Evolutionary conservation across 2,888 invertebrate genomes (phyloP), one percentile per base, ranked within the genome.

Genomic region (Cheilosia vulpina): DNA sequence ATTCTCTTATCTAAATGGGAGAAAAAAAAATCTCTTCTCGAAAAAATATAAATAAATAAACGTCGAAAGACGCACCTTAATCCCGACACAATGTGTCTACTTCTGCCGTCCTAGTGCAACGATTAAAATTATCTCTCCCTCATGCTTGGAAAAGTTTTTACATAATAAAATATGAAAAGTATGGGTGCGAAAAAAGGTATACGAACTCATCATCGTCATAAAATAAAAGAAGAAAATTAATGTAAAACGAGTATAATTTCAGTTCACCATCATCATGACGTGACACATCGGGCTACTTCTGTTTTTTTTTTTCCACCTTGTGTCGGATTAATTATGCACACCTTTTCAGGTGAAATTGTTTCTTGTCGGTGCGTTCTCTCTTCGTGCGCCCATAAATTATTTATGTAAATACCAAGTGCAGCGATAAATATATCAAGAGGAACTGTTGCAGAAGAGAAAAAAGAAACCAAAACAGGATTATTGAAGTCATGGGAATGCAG

Each of bases 361-460:
- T 58, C 52, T 52, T 52, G 24, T 68, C 38, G 21, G 60, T n/a
- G n/a, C n/a, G n/a, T n/a, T 17, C 52, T 58, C 43, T 53, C 52
- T 52, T 68, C 58, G 53, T 68, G 45, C 60, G 45, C 13, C 41
- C 43, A 53, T 68, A 66, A 69, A 77, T 77, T 57, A 78, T 57
- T 63, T 65, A 78, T 71, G 69, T 55, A 78, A 78, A 71, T 69
- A 63, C 63, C 55, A 69, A 69, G 45, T 77, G 69, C 76, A 53
- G 34, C 57, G 43, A 77, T 77, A 77, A 69, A 77, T 62, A 43
- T 38, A 55, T 47, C 38, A 57, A 57, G 43, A 75, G 19, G 38
- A 63, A 27, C 47, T n/a, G n/a, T n/a, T 57, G 19, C 38, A 55
- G 24, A n/a, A 45, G 13, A 38, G 19, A 15, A 45, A 21, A 52